These are phyloP conservation scores for Chydorus sphaericus DNA, from an alignment of 2,888 invertebrate species.

Conservation along the genomic window DNA sequence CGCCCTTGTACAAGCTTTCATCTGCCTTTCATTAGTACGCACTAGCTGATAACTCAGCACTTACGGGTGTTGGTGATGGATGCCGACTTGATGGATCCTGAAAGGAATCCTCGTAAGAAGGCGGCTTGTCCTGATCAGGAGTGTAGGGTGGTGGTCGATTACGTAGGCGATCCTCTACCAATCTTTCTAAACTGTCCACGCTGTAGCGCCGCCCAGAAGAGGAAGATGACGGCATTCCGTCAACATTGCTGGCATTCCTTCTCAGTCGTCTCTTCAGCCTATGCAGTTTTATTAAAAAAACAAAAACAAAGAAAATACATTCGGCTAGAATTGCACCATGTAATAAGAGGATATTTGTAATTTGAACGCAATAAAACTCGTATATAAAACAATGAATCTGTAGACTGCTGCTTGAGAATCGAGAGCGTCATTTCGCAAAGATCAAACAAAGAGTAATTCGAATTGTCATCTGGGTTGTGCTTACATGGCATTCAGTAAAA, in stretches of 20 bases:
- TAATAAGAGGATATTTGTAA: no score
- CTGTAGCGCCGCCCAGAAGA: slow-evolving; percentile 2
- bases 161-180: slow-evolving; percentile 11
- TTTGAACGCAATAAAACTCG: no score
- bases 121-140: slow-evolving; percentile 16
- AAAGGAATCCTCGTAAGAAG: slow-evolving; percentile 17
- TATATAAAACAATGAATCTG: no score
- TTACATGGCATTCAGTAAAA: no score
- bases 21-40: not conserved
- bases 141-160: slow-evolving; percentile 13
- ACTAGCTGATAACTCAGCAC: not conserved
- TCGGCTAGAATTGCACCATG: no score
- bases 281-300: not conserved
- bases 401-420: no score
- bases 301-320: no score
- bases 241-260: not conserved
- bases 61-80: not conserved
- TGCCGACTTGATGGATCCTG: not conserved
- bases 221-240: not conserved
- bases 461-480: no score
- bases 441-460: no score
- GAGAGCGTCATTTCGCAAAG: no score
- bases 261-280: not conserved
- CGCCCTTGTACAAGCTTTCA: no score
- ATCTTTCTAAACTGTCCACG: slow-evolving; percentile 7